Evolutionary conservation across 2,113 vertebrate species (phyloP).

Genomic region (Zosterops lateralis): DNA sequence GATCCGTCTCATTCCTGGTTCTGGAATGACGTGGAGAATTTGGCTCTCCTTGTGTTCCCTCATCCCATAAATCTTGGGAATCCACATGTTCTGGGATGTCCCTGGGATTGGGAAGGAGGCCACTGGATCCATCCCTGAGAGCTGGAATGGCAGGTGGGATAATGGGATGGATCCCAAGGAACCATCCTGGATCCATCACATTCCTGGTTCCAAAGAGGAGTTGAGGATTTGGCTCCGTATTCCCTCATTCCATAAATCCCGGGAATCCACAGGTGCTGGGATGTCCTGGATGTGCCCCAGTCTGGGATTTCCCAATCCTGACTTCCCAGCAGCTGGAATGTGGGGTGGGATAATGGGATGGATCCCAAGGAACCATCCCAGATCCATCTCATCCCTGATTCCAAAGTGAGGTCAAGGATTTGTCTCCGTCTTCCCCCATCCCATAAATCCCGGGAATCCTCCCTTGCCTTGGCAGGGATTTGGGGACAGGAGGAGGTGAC

Average conservation of each 20-base stretch:
- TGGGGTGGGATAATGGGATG: background rate
- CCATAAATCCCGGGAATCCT: background rate
- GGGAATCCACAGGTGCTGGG: no score
- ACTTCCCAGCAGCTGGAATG: background rate
- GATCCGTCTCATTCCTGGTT: background rate
- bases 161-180: background rate
- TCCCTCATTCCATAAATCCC: background rate
- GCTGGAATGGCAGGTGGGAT: background rate
- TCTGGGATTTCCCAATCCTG: no score
- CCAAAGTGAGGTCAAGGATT: fast-evolving
- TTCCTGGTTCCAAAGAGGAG: fast-evolving
- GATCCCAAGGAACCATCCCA: background rate
- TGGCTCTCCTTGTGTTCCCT: no score
- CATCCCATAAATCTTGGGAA: background rate
- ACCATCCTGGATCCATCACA: fast-evolving
- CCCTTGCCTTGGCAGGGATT: no score
- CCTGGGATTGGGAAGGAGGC: background rate
- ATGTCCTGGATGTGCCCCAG: no score
- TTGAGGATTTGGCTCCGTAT: background rate
- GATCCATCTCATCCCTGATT: background rate
- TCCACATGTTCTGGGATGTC: fast-evolving
- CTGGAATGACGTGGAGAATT: fast-evolving
- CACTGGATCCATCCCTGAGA: background rate
- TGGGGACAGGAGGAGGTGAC: background rate
- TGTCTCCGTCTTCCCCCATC: no score